Evolutionary conservation across 2,888 invertebrate genomes (phyloP).

Genomic region (Amiota communis): DNA sequence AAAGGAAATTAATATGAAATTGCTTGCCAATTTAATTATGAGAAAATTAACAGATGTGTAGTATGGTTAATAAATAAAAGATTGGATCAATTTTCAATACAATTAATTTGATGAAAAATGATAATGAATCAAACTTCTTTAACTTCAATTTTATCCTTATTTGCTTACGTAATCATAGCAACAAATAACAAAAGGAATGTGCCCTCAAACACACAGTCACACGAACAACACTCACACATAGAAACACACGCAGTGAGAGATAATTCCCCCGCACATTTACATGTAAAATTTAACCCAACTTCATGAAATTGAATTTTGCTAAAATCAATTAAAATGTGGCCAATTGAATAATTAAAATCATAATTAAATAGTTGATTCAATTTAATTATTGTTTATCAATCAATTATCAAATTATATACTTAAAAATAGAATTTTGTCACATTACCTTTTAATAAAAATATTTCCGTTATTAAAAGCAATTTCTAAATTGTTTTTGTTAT

Average conservation of each 20-base stretch:
- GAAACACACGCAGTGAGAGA: not conserved
- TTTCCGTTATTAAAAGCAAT: constrained; percentile 73
- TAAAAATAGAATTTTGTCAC: constrained; percentile 35
- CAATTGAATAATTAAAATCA: not conserved
- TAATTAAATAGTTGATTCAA: too few species aligned
- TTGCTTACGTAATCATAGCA: constrained; percentile 15
- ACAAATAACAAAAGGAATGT: not conserved
- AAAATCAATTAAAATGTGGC: not conserved
- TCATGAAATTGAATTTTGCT: not conserved
- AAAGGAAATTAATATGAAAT: too few species aligned
- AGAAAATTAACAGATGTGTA: too few species aligned
- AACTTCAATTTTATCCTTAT: not conserved
- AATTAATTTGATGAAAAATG: too few species aligned
- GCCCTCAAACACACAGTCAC: not conserved
- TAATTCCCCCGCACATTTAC: not conserved
- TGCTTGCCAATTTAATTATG: too few species aligned
- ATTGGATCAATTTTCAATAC: too few species aligned
- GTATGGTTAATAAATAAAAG: too few species aligned
- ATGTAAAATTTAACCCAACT: not conserved
- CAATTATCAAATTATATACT: not conserved
- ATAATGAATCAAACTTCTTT: too few species aligned
- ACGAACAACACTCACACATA: not conserved
- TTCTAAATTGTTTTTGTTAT: constrained; percentile 72
- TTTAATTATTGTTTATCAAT: not conserved
- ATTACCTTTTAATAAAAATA: constrained; percentile 73